Conservation (phyloP, 2,888 invertebrate species). For the Chrysina gloriosa region DNA sequence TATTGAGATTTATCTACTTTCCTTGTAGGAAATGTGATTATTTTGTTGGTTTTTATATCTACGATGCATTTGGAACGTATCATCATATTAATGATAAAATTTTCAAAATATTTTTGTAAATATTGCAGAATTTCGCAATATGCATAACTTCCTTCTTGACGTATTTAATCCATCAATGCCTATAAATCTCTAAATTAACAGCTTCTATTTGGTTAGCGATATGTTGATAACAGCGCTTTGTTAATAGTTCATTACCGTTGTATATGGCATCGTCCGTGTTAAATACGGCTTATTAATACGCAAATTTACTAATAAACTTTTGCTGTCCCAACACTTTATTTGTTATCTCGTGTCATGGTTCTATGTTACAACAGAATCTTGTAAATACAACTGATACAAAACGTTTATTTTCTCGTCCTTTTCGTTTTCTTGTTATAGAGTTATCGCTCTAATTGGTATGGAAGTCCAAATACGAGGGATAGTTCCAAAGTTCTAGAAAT, state of each 20-base stretch:
- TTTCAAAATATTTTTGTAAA: too few relatives aligned
- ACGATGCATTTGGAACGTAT: too few relatives aligned
- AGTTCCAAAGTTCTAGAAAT: too few relatives aligned
- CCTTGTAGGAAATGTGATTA: background rate
- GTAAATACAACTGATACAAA: background rate
- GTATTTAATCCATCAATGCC: constrained; percentile 21
- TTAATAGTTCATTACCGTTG: background rate
- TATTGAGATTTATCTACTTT: background rate
- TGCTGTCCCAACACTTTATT: background rate
- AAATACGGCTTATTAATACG: background rate
- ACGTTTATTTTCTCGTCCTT: too few relatives aligned
- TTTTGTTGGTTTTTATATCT: background rate
- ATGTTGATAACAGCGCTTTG: constrained; percentile 1
- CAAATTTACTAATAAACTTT: background rate
- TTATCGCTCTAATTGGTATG: too few relatives aligned
- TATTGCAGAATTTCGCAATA: too few relatives aligned
- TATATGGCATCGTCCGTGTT: too few relatives aligned
- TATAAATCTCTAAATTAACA: constrained; percentile 21
- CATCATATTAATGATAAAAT: too few relatives aligned
- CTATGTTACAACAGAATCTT: background rate
- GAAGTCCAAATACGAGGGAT: too few relatives aligned
- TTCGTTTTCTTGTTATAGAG: too few relatives aligned
- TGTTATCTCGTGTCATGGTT: background rate
- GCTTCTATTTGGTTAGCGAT: constrained; percentile 8
- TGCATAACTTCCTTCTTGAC: constrained; percentile 11